Evolutionary conservation across 2,888 invertebrate species (phyloP).

Genomic region (Sesia apiformis): DNA sequence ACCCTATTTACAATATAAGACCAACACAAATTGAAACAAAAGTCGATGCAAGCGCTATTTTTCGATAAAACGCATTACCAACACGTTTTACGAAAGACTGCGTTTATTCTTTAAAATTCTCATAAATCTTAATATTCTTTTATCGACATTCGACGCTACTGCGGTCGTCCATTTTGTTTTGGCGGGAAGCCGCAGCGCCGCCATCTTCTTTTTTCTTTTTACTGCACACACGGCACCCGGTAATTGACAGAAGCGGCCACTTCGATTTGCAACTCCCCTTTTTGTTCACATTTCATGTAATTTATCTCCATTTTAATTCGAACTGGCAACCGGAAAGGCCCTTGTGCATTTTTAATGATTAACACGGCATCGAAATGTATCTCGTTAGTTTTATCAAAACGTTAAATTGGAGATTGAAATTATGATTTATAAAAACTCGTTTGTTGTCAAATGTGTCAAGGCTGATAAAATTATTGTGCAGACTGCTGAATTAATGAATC

Average conservation of each 20-base stretch:
- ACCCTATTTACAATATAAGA: too few relatives aligned
- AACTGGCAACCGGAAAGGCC: slow-evolving; percentile 33
- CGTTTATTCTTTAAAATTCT: neutral
- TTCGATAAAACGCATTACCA: neutral
- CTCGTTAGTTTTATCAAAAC: slow-evolving; percentile 8
- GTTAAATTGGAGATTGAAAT: neutral
- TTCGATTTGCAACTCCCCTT: slow-evolving; percentile 20
- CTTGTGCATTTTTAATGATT: slow-evolving; percentile 20
- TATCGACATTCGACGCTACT: slow-evolving; percentile 7
- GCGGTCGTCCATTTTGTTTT: slow-evolving; percentile 7
- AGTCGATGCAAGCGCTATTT: neutral
- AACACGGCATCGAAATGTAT: slow-evolving; percentile 4
- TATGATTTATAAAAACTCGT: too few relatives aligned
- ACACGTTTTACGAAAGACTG: neutral
- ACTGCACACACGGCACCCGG: slow-evolving; percentile 13
- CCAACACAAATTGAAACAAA: too few relatives aligned
- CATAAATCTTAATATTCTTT: neutral
- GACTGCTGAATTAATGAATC: too few relatives aligned
- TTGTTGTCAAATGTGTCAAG: too few relatives aligned
- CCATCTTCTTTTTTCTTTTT: slow-evolving; percentile 18
- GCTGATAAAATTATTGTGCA: too few relatives aligned
- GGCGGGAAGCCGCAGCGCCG: slow-evolving; percentile 6
- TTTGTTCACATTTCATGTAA: slow-evolving; percentile 12
- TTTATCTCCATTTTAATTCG: slow-evolving; percentile 24
- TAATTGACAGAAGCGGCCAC: slow-evolving; percentile 40